Conservation (phyloP, 2,888 invertebrate species). For the Patella caerulea region DNA sequence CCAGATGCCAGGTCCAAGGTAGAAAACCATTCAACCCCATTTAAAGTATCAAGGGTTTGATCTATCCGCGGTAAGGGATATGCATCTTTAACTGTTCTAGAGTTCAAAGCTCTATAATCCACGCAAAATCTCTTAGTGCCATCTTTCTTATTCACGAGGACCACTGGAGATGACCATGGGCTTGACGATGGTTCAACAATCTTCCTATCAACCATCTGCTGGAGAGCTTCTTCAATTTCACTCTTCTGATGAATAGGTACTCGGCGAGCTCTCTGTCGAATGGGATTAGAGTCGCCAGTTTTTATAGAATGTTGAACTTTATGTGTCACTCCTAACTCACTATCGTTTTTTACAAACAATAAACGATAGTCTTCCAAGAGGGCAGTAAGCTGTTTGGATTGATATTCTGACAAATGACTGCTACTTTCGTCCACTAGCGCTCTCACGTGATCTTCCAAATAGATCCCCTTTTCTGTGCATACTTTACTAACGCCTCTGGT, state of each 20-base stretch:
- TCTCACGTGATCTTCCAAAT: too few relatives aligned
- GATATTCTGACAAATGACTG: conserved; percentile 12
- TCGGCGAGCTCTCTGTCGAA: conserved; percentile 24
- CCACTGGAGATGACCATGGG: conserved; percentile 27
- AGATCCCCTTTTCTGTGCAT: too few relatives aligned
- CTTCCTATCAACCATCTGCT: conserved; percentile 23
- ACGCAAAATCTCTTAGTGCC: conserved; percentile 22
- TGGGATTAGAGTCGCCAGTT: conserved; percentile 18
- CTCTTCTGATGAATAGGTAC: conserved; percentile 22
- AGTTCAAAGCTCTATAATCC: conserved; percentile 23
- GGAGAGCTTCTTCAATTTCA: conserved; percentile 17
- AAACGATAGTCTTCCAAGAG: conserved; percentile 18
- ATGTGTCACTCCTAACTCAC: conserved; percentile 21
- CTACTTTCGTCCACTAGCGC: neutral
- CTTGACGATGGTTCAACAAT: conserved; percentile 26
- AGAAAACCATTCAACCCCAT: neutral
- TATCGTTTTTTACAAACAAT: conserved; percentile 19
- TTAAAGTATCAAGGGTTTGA: neutral
- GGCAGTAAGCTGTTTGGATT: conserved; percentile 8
- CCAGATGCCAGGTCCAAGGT: neutral
- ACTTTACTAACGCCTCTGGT: too few relatives aligned
- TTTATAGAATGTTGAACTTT: conserved; percentile 23
- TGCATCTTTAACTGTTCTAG: neutral
- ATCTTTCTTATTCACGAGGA: conserved; percentile 28
- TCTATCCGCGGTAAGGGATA: neutral